Conservation (phyloP, 2,888 invertebrate species). For the Calameuta idolon region DNA sequence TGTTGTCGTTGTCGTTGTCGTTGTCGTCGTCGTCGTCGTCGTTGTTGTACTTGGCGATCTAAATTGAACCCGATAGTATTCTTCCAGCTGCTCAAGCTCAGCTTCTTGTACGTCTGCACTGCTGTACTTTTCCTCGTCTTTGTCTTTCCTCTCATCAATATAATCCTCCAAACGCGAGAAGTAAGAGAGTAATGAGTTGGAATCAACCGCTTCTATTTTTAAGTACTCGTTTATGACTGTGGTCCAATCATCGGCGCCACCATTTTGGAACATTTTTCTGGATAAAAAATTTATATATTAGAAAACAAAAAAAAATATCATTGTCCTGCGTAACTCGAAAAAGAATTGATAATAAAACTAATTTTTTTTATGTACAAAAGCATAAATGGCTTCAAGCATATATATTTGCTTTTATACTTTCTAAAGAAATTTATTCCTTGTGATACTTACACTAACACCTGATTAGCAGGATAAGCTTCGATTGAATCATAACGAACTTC, state of each 20-base stretch:
- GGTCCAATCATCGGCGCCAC: slow-evolving; percentile 48
- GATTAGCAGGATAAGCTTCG: slow-evolving; percentile 31
- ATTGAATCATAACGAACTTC: slow-evolving; percentile 48
- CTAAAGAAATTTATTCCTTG: not conserved
- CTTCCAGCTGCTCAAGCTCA: slow-evolving; percentile 46
- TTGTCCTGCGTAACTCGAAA: not conserved
- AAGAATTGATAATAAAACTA: not conserved
- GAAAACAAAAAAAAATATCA: not conserved
- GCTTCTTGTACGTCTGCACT: slow-evolving; percentile 38
- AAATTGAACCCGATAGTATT: slow-evolving; percentile 38
- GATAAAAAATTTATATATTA: slow-evolving; percentile 1
- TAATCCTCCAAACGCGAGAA: slow-evolving; percentile 50
- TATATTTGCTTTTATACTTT: not conserved
- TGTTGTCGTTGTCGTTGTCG: slow-evolving; percentile 16
- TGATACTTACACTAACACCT: slow-evolving; percentile 48
- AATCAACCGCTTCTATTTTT: slow-evolving; percentile 41
- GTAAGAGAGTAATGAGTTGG: slow-evolving; percentile 41
- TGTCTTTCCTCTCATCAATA: slow-evolving; percentile 35
- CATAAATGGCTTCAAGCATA: not conserved
- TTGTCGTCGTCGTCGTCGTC: slow-evolving; percentile 26
- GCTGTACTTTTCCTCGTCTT: slow-evolving; percentile 28
- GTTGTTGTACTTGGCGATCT: slow-evolving; percentile 45
- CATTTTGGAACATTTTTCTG: slow-evolving; percentile 51
- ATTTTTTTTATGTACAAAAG: too few relatives aligned
- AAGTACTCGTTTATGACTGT: slow-evolving; percentile 37